These are phyloP conservation scores for Leptodactylus fuscus DNA, from an alignment of 2,113 vertebrate species.

Conservation along the genomic window DNA sequence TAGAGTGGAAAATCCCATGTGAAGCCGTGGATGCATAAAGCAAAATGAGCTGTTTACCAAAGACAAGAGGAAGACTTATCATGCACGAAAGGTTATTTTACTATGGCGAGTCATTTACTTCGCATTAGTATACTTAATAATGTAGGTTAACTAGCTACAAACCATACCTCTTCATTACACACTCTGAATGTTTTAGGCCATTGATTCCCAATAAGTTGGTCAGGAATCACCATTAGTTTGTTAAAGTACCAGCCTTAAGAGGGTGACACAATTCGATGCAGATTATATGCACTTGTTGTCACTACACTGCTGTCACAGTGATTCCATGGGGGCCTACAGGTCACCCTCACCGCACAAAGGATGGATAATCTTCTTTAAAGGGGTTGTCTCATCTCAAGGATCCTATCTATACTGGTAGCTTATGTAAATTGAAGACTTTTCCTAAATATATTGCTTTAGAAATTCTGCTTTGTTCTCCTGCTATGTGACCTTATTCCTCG, in stretches of 20 bases:
- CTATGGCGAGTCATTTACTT: neutral
- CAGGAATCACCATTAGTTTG: conserved; percentile 24
- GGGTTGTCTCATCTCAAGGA: too few relatives aligned
- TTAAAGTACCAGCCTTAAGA: neutral
- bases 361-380: too few relatives aligned
- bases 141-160: neutral
- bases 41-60: conserved; percentile 9
- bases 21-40: neutral
- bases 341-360: too few relatives aligned
- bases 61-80: neutral
- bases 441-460: too few relatives aligned
- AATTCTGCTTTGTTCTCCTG: too few relatives aligned
- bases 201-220: neutral
- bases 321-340: too few relatives aligned
- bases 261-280: neutral
- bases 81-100: neutral
- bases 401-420: too few relatives aligned
- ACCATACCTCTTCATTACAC: conserved; percentile 11
- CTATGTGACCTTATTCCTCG: too few relatives aligned
- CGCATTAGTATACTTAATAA: neutral
- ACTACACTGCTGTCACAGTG: too few relatives aligned
- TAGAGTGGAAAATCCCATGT: neutral
- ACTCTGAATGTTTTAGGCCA: neutral
- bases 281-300: too few relatives aligned
- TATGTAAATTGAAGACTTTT: too few relatives aligned